Percentiles rank a stretch among this genome's conserved stretches.
Conservation (phyloP, 2,113 vertebrate genomes). For the Gila orcuttii region DNA sequence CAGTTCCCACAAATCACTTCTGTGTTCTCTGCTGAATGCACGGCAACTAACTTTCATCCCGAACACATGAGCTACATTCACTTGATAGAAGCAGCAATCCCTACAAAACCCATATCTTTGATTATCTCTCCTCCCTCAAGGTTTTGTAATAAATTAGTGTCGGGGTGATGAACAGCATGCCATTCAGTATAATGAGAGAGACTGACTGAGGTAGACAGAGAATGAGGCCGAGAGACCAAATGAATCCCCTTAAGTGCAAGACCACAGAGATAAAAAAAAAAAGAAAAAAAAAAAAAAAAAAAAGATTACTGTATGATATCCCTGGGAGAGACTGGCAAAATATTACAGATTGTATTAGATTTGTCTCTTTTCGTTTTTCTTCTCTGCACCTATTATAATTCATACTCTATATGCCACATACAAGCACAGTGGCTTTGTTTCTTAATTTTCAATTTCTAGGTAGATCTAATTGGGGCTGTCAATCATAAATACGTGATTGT, state of each 20-base stretch:
- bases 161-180: conserved; percentile 64
- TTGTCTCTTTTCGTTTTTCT: not conserved
- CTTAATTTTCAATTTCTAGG: not conserved
- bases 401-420: not conserved
- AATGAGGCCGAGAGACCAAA: not conserved
- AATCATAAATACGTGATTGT: not conserved
- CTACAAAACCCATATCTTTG: conserved; percentile 63
- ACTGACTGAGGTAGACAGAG: conserved; percentile 46
- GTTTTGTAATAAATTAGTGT: conserved; percentile 68
- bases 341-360: conserved; percentile 31
- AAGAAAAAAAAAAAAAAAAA: conserved; percentile 9
- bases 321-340: conserved; percentile 30
- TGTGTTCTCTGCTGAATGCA: conserved; percentile 31
- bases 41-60: conserved; percentile 51
- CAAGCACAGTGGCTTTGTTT: not conserved
- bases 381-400: conserved; percentile 32
- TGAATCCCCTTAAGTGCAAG: conserved; percentile 46
- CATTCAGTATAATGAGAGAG: conserved; percentile 62
- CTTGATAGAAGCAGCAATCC: conserved; percentile 54
- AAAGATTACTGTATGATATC: conserved; percentile 49
- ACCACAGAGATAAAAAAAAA: conserved; percentile 35
- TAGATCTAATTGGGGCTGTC: not conserved
- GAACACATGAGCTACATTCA: conserved; percentile 54
- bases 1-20: conserved; percentile 42
- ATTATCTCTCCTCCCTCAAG: conserved; percentile 65